phyloP scores from a whole-genome alignment of 2,797 vertebrate genomes.

The Gadopsis bispinosus region DNA sequence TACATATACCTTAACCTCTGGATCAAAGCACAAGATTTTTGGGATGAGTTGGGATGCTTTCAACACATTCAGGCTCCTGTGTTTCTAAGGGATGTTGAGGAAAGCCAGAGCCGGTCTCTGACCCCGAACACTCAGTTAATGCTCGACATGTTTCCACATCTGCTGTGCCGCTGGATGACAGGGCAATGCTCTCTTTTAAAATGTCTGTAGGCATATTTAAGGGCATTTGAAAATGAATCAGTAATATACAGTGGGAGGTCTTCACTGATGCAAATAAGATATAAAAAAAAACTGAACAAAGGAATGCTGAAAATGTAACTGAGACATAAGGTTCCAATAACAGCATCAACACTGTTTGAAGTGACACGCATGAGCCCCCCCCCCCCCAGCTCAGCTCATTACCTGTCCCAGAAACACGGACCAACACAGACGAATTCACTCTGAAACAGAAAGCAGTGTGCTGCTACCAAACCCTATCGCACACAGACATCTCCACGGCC shows the following conservation, averaged over 20 bases:
- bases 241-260: constrained; percentile 15
- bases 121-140: constrained; percentile 46
- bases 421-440: constrained; percentile 28
- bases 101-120: constrained; percentile 61
- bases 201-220: constrained; percentile 48
- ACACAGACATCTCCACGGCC: constrained; percentile 66
- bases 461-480: constrained; percentile 57
- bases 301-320: constrained; percentile 64
- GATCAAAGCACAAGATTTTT: constrained; percentile 16
- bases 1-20: neutral
- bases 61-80: constrained; percentile 21
- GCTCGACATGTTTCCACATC: constrained; percentile 68
- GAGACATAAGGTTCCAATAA: constrained; percentile 78
- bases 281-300: constrained; percentile 42
- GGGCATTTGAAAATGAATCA: constrained; percentile 27
- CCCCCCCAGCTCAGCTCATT: constrained; percentile 53
- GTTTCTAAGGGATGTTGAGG: constrained; percentile 58
- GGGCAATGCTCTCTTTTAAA: constrained; percentile 44
- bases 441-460: constrained; percentile 35
- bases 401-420: constrained; percentile 63
- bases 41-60: constrained; percentile 15
- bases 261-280: constrained; percentile 64
- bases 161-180: constrained; percentile 52
- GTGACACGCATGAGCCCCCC: constrained; percentile 56
- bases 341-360: constrained; percentile 55